These are phyloP conservation scores for Orthonyx spaldingii DNA, from an alignment of 2,113 vertebrate species.

Conservation along the genomic window DNA sequence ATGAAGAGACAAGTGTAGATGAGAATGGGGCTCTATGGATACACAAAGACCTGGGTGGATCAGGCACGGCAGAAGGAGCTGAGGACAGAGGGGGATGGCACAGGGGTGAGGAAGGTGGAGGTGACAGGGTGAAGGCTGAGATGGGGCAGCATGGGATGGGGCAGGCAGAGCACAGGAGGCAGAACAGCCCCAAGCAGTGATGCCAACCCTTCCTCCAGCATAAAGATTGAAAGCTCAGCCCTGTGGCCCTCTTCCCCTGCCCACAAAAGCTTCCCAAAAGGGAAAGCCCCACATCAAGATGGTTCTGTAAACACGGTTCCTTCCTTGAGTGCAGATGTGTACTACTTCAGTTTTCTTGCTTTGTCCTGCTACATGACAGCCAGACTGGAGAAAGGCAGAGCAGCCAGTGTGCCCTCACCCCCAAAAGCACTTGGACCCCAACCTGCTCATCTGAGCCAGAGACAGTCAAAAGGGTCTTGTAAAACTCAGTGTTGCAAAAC, in stretches of 20 bases:
- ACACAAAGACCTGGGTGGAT: not conserved
- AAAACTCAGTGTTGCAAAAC: conserved; percentile 12
- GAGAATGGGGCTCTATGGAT: not conserved
- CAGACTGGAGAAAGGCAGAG: not conserved
- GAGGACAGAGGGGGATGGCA: not conserved
- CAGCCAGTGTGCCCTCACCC: not conserved
- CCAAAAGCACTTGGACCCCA: not conserved
- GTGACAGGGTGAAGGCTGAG: not conserved
- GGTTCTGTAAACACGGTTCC: not conserved
- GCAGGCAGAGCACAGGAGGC: not conserved
- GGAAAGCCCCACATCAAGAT: not conserved
- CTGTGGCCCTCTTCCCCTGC: not conserved
- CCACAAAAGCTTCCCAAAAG: not conserved
- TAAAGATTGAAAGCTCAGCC: not conserved
- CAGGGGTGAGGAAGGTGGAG: not conserved
- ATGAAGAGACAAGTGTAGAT: not conserved
- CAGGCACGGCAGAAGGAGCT: not conserved
- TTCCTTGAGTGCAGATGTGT: not conserved
- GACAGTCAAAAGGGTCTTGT: not conserved
- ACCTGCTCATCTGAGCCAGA: not conserved
- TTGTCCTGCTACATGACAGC: not conserved
- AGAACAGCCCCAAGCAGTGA: not conserved
- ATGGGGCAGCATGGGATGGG: not conserved
- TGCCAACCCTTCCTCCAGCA: not conserved
- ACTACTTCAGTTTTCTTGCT: not conserved